A percentile compares a stretch with the other conserved stretches of the same genome.
Conservation (phyloP, 1,140 invertebrate genomes). For the Drosophila hydei region DNA sequence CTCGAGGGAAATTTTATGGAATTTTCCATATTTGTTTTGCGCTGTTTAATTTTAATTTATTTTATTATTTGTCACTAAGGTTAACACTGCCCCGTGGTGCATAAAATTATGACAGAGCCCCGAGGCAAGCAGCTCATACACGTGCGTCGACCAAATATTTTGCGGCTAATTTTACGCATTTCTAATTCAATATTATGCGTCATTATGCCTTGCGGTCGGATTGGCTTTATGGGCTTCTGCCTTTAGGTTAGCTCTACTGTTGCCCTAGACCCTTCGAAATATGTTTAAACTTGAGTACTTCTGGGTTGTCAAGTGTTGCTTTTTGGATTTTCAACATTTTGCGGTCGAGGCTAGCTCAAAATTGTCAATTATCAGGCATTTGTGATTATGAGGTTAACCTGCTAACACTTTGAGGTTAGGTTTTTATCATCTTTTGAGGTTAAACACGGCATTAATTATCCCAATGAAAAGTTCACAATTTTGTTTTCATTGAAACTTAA, state of each 20-base stretch:
- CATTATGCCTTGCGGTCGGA: slow-evolving; percentile 49
- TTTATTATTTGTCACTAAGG: slow-evolving; percentile 27
- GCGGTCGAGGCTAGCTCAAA: neutral
- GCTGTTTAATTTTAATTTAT: slow-evolving; percentile 54
- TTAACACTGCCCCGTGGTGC: slow-evolving; percentile 29
- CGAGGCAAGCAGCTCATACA: neutral
- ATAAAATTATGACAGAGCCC: slow-evolving; percentile 25
- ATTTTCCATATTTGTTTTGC: slow-evolving; percentile 45
- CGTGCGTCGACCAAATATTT: slow-evolving; percentile 37
- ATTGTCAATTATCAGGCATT: neutral
- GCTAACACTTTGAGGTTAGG: slow-evolving; percentile 7
- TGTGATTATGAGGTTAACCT: neutral
- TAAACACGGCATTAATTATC: slow-evolving; percentile 2
- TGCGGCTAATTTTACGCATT: slow-evolving; percentile 68
- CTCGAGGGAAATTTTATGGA: slow-evolving; percentile 43
- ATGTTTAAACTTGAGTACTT: neutral
- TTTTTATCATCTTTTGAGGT: neutral
- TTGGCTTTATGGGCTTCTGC: slow-evolving; percentile 22
- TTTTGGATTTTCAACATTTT: slow-evolving; percentile 1
- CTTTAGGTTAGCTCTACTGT: slow-evolving; percentile 28
- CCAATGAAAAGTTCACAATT: neutral
- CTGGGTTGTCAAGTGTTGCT: neutral
- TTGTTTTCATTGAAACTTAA: neutral
- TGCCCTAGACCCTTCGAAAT: slow-evolving; percentile 20
- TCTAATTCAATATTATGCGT: slow-evolving; percentile 68